A percentile compares a stretch with the other conserved stretches of the same genome.
phyloP scores from a whole-genome alignment of 2,113 vertebrate genomes.

The Pangasianodon gigas region DNA sequence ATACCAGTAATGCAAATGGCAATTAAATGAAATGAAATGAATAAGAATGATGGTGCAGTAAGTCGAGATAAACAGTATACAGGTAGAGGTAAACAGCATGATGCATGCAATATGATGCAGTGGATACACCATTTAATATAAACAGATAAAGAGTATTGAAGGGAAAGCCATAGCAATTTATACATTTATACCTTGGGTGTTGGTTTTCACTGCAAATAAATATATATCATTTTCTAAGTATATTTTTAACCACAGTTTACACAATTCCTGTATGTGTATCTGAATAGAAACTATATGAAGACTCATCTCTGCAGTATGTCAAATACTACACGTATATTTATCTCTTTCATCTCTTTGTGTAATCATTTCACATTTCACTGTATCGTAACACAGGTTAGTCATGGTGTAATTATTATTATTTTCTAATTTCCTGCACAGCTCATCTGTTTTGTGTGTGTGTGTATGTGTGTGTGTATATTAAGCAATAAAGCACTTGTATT shows the following conservation, averaged over 20 bases:
- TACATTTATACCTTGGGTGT: not conserved
- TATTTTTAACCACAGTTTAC: conserved; percentile 15
- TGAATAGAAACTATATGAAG: not conserved
- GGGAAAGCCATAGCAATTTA: conserved; percentile 5
- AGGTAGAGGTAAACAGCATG: too few species aligned
- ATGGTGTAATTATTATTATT: not conserved
- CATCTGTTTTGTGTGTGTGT: not conserved
- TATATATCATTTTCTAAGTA: not conserved
- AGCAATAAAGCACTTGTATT: conserved; percentile 34
- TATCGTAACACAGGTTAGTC: not conserved
- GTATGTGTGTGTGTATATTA: not conserved
- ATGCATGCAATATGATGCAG: too few species aligned
- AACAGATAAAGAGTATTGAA: not conserved
- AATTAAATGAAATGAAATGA: too few species aligned
- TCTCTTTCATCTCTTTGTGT: not conserved
- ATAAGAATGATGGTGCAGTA: too few species aligned
- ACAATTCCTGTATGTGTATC: conserved; percentile 9
- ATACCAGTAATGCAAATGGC: too few species aligned
- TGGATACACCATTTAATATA: too few species aligned
- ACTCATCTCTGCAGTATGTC: not conserved
- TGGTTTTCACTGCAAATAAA: not conserved
- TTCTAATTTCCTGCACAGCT: not conserved
- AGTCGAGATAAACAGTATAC: too few species aligned
- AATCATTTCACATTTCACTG: not conserved
- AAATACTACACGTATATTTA: not conserved